Evolutionary conservation across 2,797 vertebrate genomes (phyloP).

Genomic region (Mallotus villosus): DNA sequence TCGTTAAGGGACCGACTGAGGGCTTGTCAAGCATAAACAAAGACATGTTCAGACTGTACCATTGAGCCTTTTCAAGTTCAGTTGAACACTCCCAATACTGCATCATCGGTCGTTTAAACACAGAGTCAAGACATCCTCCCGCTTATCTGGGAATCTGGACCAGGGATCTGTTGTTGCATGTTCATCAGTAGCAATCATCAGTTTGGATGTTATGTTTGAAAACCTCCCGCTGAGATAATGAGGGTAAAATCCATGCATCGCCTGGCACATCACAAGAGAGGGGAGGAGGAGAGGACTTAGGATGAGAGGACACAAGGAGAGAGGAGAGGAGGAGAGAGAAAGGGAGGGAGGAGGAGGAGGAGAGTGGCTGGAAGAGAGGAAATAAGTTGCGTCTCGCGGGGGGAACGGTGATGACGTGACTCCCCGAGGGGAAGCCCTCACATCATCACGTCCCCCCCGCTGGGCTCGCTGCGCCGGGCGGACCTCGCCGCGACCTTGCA

Average conservation of each 20-base stretch:
- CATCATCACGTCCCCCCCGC: constrained; percentile 5
- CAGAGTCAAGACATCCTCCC: no score
- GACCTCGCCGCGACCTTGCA: constrained; percentile 22
- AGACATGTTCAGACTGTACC: background rate
- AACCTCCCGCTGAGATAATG: background rate
- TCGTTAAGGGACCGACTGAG: background rate
- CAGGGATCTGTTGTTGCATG: background rate
- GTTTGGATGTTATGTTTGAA: background rate
- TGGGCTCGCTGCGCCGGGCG: constrained; percentile 18
- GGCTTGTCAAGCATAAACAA: background rate
- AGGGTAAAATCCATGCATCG: background rate
- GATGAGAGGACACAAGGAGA: background rate
- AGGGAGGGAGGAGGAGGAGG: background rate
- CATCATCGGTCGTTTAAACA: background rate
- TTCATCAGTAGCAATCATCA: background rate
- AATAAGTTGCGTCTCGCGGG: background rate
- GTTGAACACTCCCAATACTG: background rate
- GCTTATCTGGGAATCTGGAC: background rate
- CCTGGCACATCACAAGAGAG: background rate
- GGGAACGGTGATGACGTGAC: background rate
- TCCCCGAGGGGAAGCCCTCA: constrained; percentile 32
- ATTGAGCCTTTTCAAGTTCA: background rate
- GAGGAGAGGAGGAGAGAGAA: background rate
- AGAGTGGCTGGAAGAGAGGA: background rate
- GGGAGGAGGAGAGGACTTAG: no score